A percentile compares a stretch with the other conserved stretches of the same genome.
phyloP scores from a whole-genome alignment of 2,113 vertebrate species.

The Galbula dea region DNA sequence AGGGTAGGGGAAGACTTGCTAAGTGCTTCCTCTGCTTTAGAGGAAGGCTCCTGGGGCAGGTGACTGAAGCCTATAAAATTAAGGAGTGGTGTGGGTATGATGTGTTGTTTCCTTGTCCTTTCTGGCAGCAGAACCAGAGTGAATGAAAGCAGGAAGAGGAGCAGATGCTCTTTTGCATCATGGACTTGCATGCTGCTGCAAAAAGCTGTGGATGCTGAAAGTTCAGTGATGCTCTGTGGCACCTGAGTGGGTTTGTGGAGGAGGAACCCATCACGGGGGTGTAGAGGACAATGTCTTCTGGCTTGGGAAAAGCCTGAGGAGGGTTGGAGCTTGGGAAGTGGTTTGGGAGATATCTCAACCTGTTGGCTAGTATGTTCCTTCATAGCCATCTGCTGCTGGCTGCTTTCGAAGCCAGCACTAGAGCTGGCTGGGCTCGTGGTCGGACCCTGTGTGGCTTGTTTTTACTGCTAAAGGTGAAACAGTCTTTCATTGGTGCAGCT shows the following conservation, averaged over 20 bases:
- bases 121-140: not conserved
- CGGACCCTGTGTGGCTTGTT: fast-evolving
- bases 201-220: not conserved
- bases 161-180: not conserved
- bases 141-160: not conserved
- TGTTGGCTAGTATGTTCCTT: not conserved
- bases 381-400: not conserved
- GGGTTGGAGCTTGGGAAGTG: not conserved
- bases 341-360: not conserved
- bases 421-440: not conserved
- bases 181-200: not conserved
- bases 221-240: not conserved
- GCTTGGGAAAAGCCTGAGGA: not conserved
- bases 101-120: not conserved
- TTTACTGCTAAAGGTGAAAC: no score
- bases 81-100: not conserved
- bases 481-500: not conserved
- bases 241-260: not conserved
- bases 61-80: not conserved
- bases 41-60: not conserved
- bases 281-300: not conserved
- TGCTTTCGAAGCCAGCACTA: not conserved
- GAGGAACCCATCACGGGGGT: fast-evolving
- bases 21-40: not conserved
- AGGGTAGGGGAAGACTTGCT: not conserved